phyloP scores from a whole-genome alignment of 1,140 invertebrate species.

The Nasonia vitripennis region DNA sequence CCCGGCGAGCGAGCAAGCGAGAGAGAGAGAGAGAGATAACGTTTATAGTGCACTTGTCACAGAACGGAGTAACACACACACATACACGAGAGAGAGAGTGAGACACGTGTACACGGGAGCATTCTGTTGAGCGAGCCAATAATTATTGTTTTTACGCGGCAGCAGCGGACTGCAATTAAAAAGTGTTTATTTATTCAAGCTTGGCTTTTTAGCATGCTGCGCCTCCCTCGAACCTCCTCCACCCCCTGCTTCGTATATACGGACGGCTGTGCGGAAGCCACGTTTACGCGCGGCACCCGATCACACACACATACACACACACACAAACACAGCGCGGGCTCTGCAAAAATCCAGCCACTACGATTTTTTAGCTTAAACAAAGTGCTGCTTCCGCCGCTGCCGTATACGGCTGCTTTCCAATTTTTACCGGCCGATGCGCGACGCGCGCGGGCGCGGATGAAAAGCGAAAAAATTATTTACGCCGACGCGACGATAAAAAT shows the following conservation, averaged over 20 bases:
- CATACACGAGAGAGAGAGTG: too few species aligned
- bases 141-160: constrained; percentile 75
- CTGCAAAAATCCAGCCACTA: constrained; percentile 45
- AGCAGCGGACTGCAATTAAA: constrained; percentile 73
- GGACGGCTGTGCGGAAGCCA: background rate
- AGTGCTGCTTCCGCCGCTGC: constrained; percentile 41
- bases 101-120: constrained; percentile 11
- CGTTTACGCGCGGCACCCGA: constrained; percentile 21
- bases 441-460: constrained; percentile 7
- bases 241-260: background rate
- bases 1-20: background rate
- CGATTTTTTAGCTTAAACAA: constrained; percentile 66
- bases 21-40: constrained; percentile 15
- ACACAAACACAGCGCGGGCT: background rate
- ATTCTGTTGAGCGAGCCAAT: constrained; percentile 68
- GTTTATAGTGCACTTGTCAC: constrained; percentile 58
- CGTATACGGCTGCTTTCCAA: constrained; percentile 55
- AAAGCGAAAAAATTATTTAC: constrained; percentile 46
- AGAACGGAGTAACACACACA: constrained; percentile 53
- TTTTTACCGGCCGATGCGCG: constrained; percentile 57
- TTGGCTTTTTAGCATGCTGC: constrained; percentile 72
- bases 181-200: constrained; percentile 75
- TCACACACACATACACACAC: constrained; percentile 1
- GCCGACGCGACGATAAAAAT: constrained; percentile 44
- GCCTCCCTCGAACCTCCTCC: constrained; percentile 56